Base-by-base conservation (phyloP, 1,140 invertebrate species). In the Myzus persicae region DNA sequence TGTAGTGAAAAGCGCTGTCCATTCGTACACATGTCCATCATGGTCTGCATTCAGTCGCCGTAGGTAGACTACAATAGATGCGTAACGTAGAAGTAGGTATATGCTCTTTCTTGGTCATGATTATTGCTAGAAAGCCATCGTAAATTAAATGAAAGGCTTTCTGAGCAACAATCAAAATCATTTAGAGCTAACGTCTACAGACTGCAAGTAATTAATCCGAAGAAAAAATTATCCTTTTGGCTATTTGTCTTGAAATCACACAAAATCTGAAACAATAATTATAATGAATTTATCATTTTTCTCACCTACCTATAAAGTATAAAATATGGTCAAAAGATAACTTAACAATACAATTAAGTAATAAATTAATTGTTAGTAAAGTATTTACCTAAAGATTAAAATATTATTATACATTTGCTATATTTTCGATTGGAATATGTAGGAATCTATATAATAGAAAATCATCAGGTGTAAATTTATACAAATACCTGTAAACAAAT, bases 131-230 rank as follows among this genome's bases (percentile, higher is more conserved):
- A 90, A 90, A 90, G 89, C 89, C 89, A 42, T 42, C 7, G 14
- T 67, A 67, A 54, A 38, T 24, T 40, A 59, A 9, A n/a, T 54
- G 14, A 38, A 59, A 59, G 89, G 89, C 89, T 90, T 90, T 90
- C 89, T 90, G 89, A 90, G 89, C 89, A 90, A 90, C 89, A 90
- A 90, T 90, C 89, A 90, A 90, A 90, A 90, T 67, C 89, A 90
- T 90, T 67, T 42, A 90, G 51, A 90, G 89, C 89, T 22, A 67
- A 1, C 14, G 38, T 26, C 8, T 46, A 48, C 31, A 7, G 26
- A 87, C 31, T 42, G 36, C 18, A 36, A n/a, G 18, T n/a, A 82
- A 40, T 82, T 82, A 40, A 82, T 22, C 31, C 18, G 36, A 11
- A 67, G 31, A 67, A 36, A 44, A 85, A 44, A 14, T 31, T 31